Percentiles rank a stretch among this genome's conserved stretches.
phyloP scores from a whole-genome alignment of 2,113 vertebrate genomes.

The Pteruthius melanotis region DNA sequence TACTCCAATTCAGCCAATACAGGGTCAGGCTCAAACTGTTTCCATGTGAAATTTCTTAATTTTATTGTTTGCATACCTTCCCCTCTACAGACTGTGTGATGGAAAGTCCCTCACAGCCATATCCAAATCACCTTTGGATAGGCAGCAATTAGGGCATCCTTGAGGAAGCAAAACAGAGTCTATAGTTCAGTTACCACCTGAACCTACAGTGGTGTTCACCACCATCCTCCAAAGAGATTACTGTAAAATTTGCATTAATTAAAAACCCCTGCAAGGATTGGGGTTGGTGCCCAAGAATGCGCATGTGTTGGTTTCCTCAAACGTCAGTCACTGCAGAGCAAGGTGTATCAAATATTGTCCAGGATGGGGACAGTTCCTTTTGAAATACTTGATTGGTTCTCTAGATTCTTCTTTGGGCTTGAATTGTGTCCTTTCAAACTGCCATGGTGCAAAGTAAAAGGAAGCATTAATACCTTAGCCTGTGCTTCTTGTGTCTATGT shows the following conservation, averaged over 20 bases:
- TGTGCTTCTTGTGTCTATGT: neutral
- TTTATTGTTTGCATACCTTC: neutral
- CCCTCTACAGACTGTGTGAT: neutral
- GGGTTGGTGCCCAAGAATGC: neutral
- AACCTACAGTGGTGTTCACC: neutral
- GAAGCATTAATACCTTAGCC: neutral
- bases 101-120: neutral
- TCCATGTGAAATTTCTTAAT: neutral
- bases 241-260: neutral
- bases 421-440: neutral
- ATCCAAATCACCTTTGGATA: neutral
- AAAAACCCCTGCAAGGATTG: neutral
- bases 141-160: neutral
- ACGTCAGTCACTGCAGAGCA: neutral
- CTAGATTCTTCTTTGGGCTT: neutral
- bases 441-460: neutral
- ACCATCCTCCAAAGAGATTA: neutral
- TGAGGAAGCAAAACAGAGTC: neutral
- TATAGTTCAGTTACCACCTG: neutral
- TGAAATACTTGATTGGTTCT: neutral
- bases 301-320: neutral
- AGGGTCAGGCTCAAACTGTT: neutral
- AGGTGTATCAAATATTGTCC: neutral
- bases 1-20: neutral
- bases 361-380: neutral